Percentiles rank a stretch among this genome's conserved stretches.
Evolutionary conservation across 2,113 vertebrate species (phyloP).

Genomic region (Heterochromis multidens): DNA sequence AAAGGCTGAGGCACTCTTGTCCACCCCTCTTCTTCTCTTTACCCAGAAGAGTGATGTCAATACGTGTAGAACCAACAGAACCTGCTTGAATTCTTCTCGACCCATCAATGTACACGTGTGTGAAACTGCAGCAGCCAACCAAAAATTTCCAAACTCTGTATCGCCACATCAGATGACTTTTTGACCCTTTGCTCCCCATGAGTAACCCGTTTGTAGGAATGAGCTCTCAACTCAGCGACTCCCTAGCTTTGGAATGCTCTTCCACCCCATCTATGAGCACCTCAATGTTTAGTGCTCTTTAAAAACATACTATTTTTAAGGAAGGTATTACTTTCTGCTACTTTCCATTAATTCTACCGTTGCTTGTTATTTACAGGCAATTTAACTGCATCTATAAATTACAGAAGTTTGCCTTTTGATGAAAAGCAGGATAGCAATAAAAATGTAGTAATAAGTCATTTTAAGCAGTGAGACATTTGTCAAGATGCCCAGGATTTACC

Average conservation of each 20-base stretch:
- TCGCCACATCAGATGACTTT: slow-evolving; percentile 1
- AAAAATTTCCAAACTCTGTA: not conserved
- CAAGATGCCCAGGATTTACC: not conserved
- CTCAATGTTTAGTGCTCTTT: not conserved
- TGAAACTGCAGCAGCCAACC: not conserved
- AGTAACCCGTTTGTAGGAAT: not conserved
- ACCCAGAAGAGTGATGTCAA: not conserved
- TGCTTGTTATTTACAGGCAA: not conserved
- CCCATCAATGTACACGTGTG: not conserved
- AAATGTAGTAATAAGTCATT: not conserved
- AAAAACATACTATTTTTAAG: not conserved
- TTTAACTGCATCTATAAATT: not conserved
- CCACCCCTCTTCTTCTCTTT: not conserved
- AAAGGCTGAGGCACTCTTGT: not conserved
- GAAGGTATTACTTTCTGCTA: not conserved
- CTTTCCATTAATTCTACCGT: not conserved
- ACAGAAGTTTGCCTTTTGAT: not conserved
- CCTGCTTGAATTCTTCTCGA: not conserved
- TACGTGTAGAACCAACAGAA: not conserved
- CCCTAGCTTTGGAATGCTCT: slow-evolving; percentile 10
- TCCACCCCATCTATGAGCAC: not conserved
- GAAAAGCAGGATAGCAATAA: not conserved
- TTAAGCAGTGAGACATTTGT: not conserved
- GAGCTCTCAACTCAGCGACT: not conserved
- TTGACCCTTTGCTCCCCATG: slow-evolving; percentile 1